Conservation (phyloP, 2,797 vertebrate genomes). For the Pogonophryne albipinna region DNA sequence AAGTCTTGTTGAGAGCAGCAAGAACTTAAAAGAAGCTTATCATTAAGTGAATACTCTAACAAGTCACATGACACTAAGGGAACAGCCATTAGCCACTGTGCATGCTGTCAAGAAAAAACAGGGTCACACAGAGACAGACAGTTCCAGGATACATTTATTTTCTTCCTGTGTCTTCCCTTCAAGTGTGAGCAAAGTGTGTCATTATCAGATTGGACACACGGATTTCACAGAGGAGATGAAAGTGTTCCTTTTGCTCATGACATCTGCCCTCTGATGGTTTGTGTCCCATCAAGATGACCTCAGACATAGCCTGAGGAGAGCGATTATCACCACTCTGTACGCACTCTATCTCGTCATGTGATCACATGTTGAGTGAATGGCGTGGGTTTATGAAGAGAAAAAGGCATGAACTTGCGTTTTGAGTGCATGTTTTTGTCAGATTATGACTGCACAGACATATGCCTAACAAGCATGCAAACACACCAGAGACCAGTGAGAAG, state of each 20-base stretch:
- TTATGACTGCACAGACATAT: conserved; percentile 44
- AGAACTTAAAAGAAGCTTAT: not conserved
- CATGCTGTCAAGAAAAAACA: conserved; percentile 39
- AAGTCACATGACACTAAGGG: conserved; percentile 39
- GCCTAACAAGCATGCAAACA: conserved; percentile 56
- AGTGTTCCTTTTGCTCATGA: conserved; percentile 72
- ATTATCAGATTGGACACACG: conserved; percentile 86
- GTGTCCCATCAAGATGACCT: conserved; percentile 73
- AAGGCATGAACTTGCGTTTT: conserved; percentile 24
- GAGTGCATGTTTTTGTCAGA: conserved; percentile 29
- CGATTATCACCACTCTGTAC: conserved; percentile 65
- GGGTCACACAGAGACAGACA: conserved; percentile 59
- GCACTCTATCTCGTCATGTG: conserved; percentile 58
- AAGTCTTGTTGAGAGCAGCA: not conserved
- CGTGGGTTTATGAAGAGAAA: conserved; percentile 19
- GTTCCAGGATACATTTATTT: conserved; percentile 60
- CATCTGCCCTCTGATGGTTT: conserved; percentile 74
- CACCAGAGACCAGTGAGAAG: conserved; percentile 34
- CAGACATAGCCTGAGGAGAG: conserved; percentile 75
- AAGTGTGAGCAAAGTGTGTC: conserved; percentile 74
- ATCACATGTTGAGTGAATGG: conserved; percentile 47
- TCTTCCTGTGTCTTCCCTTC: conserved; percentile 55
- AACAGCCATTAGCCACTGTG: conserved; percentile 32
- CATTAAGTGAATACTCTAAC: not conserved
- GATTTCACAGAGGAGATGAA: conserved; percentile 82